Evolutionary conservation across 2,113 vertebrate species (phyloP), one percentile per base, ranked within the genome.

Genomic region (Thunnus maccoyii): DNA sequence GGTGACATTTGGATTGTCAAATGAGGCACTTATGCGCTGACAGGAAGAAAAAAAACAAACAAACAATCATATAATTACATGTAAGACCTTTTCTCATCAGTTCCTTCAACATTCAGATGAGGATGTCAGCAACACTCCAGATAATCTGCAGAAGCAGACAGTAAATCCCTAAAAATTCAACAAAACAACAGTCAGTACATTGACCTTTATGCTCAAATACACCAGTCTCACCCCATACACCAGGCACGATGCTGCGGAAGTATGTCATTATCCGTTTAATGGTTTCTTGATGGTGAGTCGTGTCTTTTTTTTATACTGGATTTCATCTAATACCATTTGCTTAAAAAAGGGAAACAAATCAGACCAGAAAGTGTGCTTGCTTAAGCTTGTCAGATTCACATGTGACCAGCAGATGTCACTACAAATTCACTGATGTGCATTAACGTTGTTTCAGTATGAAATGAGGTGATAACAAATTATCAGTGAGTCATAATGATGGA

Each of bases 371-470:
- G 36, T 68, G 41, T 44, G 17, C 13, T 44, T 47, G 22, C 62
- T 54, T 3, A 3, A 36, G 44, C 13, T 58, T n/a, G 44, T 15
- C 57, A 25, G 10, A 46, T 58, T 52, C 11, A 44, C 17, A 51
- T 54, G 67, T 64, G 66, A 48, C 91, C 92, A 93, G 85, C 77
- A 93, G 90, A 81, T 88, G 93, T 69, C 88, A 73, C 80, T 68
- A 54, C 44, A 83, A 65, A 60, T 12, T 2, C 5, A 32, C n/a
- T 64, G 55, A 12, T 36, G 47, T 20, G 2, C 22, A 36, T 57
- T n/a, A 36, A 2, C 9, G 12, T 25, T 46, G 17, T 46, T 62
- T 68, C 36, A 17, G 13, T 12, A 22, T 41, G 44, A 61, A 56
- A 18, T 17, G 22, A 65, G 0, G 3, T 3, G 27, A 55, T 20